Evolutionary conservation across 2,888 invertebrate species (phyloP).

Genomic region (Andrena chrysosceles): DNA sequence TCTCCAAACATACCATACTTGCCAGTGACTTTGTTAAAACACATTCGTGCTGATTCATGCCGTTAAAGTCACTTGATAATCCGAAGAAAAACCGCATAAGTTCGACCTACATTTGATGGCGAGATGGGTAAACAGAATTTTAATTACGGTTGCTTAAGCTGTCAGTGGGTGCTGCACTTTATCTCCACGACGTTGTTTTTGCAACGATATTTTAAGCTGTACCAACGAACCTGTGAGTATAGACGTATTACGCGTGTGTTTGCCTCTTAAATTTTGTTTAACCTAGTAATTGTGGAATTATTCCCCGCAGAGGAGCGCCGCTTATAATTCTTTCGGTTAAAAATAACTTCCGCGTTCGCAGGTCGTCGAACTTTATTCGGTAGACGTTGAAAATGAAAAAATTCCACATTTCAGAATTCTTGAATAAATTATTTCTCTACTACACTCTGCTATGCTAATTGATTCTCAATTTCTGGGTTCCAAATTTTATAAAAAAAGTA

Average conservation of each 20-base stretch:
- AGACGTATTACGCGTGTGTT: constrained; percentile 14
- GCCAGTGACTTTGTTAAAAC: background rate
- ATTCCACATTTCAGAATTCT: background rate
- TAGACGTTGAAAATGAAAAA: background rate
- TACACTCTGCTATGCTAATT: background rate
- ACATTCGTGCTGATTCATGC: constrained; percentile 7
- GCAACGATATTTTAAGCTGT: constrained; percentile 39
- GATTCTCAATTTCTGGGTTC: background rate
- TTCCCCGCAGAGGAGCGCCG: background rate
- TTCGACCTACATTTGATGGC: constrained; percentile 32
- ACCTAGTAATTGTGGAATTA: constrained; percentile 12
- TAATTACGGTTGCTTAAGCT: constrained; percentile 33
- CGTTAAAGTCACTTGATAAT: background rate
- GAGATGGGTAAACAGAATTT: constrained; percentile 41
- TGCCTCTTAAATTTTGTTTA: constrained; percentile 32
- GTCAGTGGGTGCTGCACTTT: constrained; percentile 30
- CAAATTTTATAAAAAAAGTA: too few species aligned
- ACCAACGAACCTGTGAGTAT: constrained; percentile 31
- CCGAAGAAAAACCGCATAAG: constrained; percentile 20
- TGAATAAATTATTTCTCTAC: background rate
- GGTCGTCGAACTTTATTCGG: background rate
- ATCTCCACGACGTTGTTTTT: constrained; percentile 28
- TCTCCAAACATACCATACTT: background rate
- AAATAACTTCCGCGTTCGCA: background rate
- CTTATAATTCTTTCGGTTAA: background rate